These are phyloP conservation scores for Etia nguti DNA, from an alignment of 2,113 vertebrate genomes.

Conservation along the genomic window DNA sequence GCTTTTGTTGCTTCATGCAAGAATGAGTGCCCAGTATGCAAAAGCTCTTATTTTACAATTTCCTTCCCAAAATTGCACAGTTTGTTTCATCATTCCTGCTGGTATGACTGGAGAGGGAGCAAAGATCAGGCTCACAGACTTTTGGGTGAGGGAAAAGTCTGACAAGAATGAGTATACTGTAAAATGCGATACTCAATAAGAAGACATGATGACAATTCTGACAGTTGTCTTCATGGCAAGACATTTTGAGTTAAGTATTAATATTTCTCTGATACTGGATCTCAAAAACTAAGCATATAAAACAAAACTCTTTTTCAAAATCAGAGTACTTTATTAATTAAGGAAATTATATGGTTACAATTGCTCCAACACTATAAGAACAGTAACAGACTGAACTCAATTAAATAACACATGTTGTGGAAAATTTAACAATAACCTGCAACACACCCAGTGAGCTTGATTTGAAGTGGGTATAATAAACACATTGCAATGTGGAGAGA, in stretches of 20 bases:
- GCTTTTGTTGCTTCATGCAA: accelerated
- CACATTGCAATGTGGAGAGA: too few species aligned
- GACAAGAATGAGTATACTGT: accelerated
- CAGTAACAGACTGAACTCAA: background rate
- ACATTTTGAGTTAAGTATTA: background rate
- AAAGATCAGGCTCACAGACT: background rate
- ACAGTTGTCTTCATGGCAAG: background rate
- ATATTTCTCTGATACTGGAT: background rate
- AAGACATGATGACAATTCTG: background rate
- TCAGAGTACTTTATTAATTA: background rate
- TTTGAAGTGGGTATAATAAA: too few species aligned
- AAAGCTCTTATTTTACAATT: background rate
- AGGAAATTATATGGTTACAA: background rate
- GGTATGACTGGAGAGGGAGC: background rate
- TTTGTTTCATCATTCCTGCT: background rate
- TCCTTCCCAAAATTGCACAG: background rate
- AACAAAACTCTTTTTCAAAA: background rate
- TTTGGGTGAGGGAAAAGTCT: background rate
- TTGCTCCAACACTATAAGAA: background rate
- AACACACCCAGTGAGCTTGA: too few species aligned
- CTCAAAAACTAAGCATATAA: background rate
- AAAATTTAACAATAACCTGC: too few species aligned
- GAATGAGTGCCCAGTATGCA: accelerated
- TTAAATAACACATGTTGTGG: background rate
- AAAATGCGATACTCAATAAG: background rate